Evolutionary conservation across 2,113 vertebrate species (phyloP), one percentile per base, ranked within the genome.

Genomic region (Syrmaticus mikado): DNA sequence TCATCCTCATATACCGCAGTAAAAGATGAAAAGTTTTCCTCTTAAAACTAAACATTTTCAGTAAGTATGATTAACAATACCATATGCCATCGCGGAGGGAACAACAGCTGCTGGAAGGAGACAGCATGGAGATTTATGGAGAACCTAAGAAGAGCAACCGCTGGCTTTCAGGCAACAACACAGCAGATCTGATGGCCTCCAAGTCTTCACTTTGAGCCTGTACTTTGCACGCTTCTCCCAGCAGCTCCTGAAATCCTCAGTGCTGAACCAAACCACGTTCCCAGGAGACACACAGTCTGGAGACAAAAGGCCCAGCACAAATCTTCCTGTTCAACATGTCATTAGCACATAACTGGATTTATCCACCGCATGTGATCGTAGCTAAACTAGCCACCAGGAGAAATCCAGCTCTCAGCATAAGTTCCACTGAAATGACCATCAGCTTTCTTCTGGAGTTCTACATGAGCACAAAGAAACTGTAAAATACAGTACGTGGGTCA

Each of bases 121-220:
- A 53, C 13, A 11, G 68, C 1, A 38, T 11, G 40, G 3, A 85
- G 74, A 60, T 67, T 22, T 21, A 52, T 6, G 40, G 41, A 71
- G 57, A 77, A 10, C 38, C 38, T 32, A 48, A 38, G 21, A 87
- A 30, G 6, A 82, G 24, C 48, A 71, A 8, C 36, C 64, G 60
- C 11, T n/a, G 60, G 32, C 70, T 77, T 45, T 65, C 65, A 76
- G 57, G 67, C 0, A 7, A 14, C 73, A 43, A 14, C 10, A 14
- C 0, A 0, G 65, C 18, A 34, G 6, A 82, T 11, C 21, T 12
- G 68, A 18, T 25, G 62, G 43, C 81, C 24, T 46, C 14, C 61
- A 77, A 61, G 24, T n/a, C 41, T 46, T 75, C 73, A 19, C 36
- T 28, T 48, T 24, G 21, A 71, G 75, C 62, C 58, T 48, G 67